These are phyloP conservation scores for Penelope pileata DNA, from an alignment of 2,113 vertebrate species.

Conservation along the genomic window DNA sequence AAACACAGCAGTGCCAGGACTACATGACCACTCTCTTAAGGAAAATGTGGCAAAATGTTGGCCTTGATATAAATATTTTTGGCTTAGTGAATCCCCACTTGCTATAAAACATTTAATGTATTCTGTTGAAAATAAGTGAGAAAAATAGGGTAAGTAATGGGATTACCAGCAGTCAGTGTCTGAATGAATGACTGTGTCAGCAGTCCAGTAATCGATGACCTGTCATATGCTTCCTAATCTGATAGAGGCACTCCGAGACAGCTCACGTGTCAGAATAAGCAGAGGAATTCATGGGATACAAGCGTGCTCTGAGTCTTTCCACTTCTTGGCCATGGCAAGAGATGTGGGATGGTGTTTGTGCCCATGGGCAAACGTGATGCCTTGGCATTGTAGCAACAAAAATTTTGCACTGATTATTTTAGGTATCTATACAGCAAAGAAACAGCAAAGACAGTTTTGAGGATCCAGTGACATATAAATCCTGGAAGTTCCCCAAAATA, in stretches of 20 bases:
- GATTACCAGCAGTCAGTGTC: neutral
- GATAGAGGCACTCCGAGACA: neutral
- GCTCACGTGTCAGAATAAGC: neutral
- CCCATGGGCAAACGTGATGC: fast-evolving
- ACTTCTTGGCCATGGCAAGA: neutral
- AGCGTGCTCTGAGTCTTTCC: fast-evolving
- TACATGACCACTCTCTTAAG: neutral
- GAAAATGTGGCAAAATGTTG: neutral
- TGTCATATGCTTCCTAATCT: neutral
- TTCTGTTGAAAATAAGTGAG: neutral
- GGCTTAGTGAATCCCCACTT: neutral
- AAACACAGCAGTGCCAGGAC: neutral
- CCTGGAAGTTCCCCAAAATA: neutral
- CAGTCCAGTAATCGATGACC: neutral
- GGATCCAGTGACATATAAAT: neutral
- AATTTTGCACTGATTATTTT: neutral
- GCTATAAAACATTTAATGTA: neutral
- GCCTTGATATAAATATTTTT: neutral
- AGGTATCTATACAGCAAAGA: neutral
- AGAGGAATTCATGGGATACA: fast-evolving
- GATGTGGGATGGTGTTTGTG: neutral
- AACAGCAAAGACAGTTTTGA: neutral
- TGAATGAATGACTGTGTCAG: neutral
- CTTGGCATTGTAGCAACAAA: neutral
- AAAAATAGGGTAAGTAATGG: neutral